phyloP scores from a whole-genome alignment of 30 jellyfish, hydroid and myxozoan species.

The Aurelia aurita region DNA sequence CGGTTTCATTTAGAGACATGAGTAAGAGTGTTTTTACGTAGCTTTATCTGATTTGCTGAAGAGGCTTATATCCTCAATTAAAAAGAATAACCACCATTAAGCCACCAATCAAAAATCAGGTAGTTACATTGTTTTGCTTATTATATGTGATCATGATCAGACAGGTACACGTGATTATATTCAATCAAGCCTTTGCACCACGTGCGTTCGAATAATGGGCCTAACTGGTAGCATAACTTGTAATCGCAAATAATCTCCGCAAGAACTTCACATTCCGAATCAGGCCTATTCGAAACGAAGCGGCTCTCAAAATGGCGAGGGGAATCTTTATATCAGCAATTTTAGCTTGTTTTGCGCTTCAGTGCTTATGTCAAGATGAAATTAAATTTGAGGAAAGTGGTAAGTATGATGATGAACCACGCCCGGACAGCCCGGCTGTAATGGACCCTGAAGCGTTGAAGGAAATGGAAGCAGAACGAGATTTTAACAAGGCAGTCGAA shows the following conservation, averaged over 20 bases:
- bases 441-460: constrained; percentile 91
- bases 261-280: not conserved
- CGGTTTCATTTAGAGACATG: too few species aligned
- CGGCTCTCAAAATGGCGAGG: constrained; percentile 64
- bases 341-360: constrained; percentile 19
- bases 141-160: constrained; percentile 45
- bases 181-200: constrained; percentile 39
- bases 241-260: not conserved
- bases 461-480: constrained; percentile 71
- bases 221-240: constrained; percentile 15
- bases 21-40: too few species aligned
- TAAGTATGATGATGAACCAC: constrained; percentile 48
- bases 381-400: constrained; percentile 27
- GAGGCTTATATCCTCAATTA: too few species aligned
- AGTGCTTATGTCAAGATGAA: constrained; percentile 32
- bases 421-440: constrained; percentile 80
- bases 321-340: not conserved
- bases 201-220: constrained; percentile 61
- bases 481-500: constrained; percentile 60
- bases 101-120: not conserved
- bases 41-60: too few species aligned
- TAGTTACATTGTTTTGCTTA: not conserved
- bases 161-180: constrained; percentile 38
- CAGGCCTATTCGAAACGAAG: not conserved
- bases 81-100: too few species aligned